Conservation (phyloP, 2,888 invertebrate genomes). For the Drosophila tripunctata region DNA sequence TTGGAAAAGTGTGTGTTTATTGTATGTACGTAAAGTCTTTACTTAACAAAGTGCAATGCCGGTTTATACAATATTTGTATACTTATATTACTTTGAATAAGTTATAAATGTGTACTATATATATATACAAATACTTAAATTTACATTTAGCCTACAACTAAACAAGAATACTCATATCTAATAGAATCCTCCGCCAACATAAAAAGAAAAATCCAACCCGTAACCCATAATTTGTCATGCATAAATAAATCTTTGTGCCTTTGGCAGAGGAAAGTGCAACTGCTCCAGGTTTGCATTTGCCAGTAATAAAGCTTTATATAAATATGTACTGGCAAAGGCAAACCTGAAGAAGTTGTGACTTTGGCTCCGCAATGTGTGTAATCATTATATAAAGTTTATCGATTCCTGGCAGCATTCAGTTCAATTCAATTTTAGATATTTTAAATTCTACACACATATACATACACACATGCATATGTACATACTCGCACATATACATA, state of each 20-base stretch:
- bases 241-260: neutral
- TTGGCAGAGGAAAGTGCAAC: constrained; percentile 1
- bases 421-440: neutral
- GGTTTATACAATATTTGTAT: constrained; percentile 58
- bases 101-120: constrained; percentile 13
- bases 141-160: constrained; percentile 28
- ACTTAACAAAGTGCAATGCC: constrained; percentile 49
- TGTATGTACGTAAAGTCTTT: constrained; percentile 7
- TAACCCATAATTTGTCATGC: no score
- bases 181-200: constrained; percentile 24
- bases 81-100: constrained; percentile 26
- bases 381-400: neutral
- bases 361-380: neutral
- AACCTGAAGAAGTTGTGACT: neutral
- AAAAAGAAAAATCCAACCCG: constrained; percentile 9
- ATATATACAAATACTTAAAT: constrained; percentile 12
- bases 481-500: constrained; percentile 5
- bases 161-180: constrained; percentile 54
- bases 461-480: neutral
- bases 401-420: neutral
- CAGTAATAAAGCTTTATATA: neutral
- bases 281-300: constrained; percentile 10
- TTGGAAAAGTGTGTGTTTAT: neutral
- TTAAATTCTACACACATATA: neutral
- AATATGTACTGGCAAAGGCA: constrained; percentile 1